These are phyloP conservation scores for Sebastes flavidus DNA, from an alignment of 2,797 vertebrate species.

Conservation along the genomic window DNA sequence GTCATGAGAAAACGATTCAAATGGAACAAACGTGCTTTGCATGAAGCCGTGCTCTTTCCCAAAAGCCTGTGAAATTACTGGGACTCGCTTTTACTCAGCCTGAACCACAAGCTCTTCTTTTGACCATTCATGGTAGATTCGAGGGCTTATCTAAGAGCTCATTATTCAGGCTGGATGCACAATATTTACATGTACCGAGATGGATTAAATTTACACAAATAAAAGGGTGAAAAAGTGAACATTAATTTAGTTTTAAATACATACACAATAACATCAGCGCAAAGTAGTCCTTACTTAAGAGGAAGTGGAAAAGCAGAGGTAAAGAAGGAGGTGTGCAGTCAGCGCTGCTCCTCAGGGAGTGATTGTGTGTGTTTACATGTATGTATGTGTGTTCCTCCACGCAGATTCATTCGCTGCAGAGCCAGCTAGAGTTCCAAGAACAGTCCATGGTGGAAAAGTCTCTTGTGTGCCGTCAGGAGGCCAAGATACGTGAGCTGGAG, in stretches of 20 bases:
- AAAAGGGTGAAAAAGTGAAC: slow-evolving; percentile 24
- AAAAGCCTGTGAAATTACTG: slow-evolving; percentile 57
- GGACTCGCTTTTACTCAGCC: slow-evolving; percentile 49
- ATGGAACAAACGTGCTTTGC: slow-evolving; percentile 67
- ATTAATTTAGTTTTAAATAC: slow-evolving; percentile 44
- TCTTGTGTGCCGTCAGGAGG: slow-evolving; percentile 96
- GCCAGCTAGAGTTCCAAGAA: slow-evolving; percentile 95
- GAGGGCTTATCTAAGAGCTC: slow-evolving; percentile 50
- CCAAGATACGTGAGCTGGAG: slow-evolving; percentile 97
- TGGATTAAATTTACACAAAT: slow-evolving; percentile 26
- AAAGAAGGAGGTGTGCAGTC: neutral
- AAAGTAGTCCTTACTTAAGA: slow-evolving; percentile 1
- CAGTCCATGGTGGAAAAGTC: slow-evolving; percentile 99
- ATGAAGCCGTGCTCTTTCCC: slow-evolving; percentile 46
- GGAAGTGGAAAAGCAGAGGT: slow-evolving; percentile 21
- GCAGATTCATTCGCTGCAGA: slow-evolving; percentile 95
- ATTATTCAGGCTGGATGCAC: slow-evolving; percentile 51
- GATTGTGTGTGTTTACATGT: slow-evolving; percentile 13
- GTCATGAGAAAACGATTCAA: slow-evolving; percentile 65
- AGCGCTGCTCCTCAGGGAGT: neutral
- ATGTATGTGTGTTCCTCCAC: slow-evolving; percentile 16
- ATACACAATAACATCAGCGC: neutral
- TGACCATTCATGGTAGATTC: slow-evolving; percentile 40
- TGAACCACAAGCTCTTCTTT: slow-evolving; percentile 41
- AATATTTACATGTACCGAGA: slow-evolving; percentile 48